Percentiles rank a stretch among this genome's conserved stretches.
Conservation (phyloP, 2,797 vertebrate species). For the Anguilla pacifica region DNA sequence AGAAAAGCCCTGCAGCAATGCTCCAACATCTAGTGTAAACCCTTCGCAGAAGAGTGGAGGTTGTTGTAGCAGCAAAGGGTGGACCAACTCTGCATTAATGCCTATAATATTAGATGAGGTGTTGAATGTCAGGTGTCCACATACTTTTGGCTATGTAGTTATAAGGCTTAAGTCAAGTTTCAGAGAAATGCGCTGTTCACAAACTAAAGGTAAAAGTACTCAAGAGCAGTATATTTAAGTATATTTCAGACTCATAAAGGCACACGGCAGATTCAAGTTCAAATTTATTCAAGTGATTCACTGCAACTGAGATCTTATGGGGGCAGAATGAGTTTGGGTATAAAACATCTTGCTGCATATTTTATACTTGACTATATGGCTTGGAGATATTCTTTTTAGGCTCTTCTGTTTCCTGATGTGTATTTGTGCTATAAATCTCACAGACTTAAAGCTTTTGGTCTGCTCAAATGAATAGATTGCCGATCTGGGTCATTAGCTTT, state of each 20-base stretch:
- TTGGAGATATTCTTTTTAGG: background rate
- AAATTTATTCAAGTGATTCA: background rate
- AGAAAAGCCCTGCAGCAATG: too few relatives aligned
- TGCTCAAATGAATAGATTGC: background rate
- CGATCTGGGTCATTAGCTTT: too few relatives aligned
- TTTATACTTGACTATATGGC: background rate
- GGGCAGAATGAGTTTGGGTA: background rate
- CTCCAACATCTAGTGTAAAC: too few relatives aligned
- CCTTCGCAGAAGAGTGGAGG: too few relatives aligned
- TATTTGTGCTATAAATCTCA: background rate
- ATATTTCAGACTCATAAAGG: constrained; percentile 5
- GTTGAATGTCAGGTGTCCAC: too few relatives aligned
- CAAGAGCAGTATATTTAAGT: background rate
- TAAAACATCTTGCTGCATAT: background rate
- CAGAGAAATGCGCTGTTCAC: background rate
- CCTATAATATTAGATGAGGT: too few relatives aligned
- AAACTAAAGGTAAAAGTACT: background rate
- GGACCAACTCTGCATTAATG: too few relatives aligned
- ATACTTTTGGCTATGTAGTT: too few relatives aligned
- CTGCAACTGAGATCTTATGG: background rate
- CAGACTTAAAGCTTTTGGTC: background rate
- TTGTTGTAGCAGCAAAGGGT: too few relatives aligned
- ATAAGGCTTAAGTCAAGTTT: background rate
- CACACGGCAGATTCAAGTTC: background rate
- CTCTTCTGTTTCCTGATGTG: background rate